These are phyloP conservation scores for Theretra japonica DNA, from an alignment of 2,888 invertebrate species.

Conservation along the genomic window DNA sequence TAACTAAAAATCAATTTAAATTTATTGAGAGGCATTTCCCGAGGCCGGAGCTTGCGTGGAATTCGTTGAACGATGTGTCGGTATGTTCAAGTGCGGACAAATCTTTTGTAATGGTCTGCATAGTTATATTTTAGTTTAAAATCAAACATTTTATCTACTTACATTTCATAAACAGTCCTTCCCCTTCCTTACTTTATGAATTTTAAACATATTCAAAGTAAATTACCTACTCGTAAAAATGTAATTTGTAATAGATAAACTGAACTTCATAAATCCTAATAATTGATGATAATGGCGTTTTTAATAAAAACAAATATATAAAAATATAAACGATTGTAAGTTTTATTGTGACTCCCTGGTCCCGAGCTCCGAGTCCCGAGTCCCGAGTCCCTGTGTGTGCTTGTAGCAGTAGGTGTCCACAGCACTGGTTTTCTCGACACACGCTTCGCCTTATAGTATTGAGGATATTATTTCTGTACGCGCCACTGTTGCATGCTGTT, in stretches of 20 bases:
- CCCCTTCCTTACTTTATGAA: conserved; percentile 76
- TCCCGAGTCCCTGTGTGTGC: conserved; percentile 23
- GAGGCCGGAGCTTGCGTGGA: neutral
- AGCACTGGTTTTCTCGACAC: conserved; percentile 49
- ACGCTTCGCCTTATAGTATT: conserved; percentile 60
- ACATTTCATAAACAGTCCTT: conserved; percentile 67
- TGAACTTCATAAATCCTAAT: conserved; percentile 85
- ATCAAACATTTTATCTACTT: conserved; percentile 57
- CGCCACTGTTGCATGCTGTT: conserved; percentile 72
- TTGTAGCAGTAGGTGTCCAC: conserved; percentile 44
- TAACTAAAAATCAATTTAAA: neutral
- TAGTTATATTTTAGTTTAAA: conserved; percentile 43
- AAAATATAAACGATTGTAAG: conserved; percentile 66
- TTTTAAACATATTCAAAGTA: conserved; percentile 76
- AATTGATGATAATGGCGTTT: conserved; percentile 84
- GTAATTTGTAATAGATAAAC: conserved; percentile 83
- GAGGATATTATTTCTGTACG: conserved; percentile 53
- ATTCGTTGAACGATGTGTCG: neutral
- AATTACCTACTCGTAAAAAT: conserved; percentile 80
- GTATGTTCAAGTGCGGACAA: conserved; percentile 17
- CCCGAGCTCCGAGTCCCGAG: neutral
- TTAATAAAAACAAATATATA: conserved; percentile 84
- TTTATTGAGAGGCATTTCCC: conserved; percentile 14
- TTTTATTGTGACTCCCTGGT: conserved; percentile 66
- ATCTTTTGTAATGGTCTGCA: conserved; percentile 30